phyloP scores from a whole-genome alignment of 2,797 vertebrate genomes.

The Enteromius treurensis region DNA sequence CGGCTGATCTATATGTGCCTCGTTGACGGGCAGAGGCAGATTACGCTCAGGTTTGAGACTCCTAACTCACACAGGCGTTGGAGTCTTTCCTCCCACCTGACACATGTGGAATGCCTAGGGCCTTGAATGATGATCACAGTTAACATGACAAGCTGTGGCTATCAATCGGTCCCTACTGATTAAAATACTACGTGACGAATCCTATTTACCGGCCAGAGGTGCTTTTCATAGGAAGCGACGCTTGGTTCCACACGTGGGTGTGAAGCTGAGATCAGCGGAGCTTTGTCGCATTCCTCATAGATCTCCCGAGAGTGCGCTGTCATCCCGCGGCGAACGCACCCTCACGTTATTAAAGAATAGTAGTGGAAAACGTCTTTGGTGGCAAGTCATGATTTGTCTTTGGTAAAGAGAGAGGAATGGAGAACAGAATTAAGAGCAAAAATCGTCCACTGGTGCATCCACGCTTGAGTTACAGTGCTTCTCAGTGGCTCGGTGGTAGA shows the following conservation, averaged over 20 bases:
- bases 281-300: conserved; percentile 30
- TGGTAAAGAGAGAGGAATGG: conserved; percentile 14
- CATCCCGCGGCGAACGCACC: conserved; percentile 8
- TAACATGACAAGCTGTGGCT: conserved; percentile 57
- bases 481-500: not conserved
- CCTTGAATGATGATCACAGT: conserved; percentile 64
- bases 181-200: conserved; percentile 66
- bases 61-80: conserved; percentile 51
- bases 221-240: conserved; percentile 13
- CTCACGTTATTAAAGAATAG: not conserved
- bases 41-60: conserved; percentile 53
- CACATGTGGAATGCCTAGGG: conserved; percentile 56
- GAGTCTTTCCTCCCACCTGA: conserved; percentile 58
- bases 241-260: conserved; percentile 8
- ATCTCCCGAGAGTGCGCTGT: conserved; percentile 9
- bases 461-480: conserved; percentile 18
- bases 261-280: conserved; percentile 40
- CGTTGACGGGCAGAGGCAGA: conserved; percentile 31
- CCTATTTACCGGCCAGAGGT: conserved; percentile 51
- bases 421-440: not conserved
- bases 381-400: conserved; percentile 22
- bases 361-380: conserved; percentile 31
- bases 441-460: conserved; percentile 17
- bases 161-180: conserved; percentile 64
- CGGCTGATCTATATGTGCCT: conserved; percentile 56